Evolutionary conservation across 1,140 invertebrate species (phyloP).

Genomic region (Cecropterus lyciades): DNA sequence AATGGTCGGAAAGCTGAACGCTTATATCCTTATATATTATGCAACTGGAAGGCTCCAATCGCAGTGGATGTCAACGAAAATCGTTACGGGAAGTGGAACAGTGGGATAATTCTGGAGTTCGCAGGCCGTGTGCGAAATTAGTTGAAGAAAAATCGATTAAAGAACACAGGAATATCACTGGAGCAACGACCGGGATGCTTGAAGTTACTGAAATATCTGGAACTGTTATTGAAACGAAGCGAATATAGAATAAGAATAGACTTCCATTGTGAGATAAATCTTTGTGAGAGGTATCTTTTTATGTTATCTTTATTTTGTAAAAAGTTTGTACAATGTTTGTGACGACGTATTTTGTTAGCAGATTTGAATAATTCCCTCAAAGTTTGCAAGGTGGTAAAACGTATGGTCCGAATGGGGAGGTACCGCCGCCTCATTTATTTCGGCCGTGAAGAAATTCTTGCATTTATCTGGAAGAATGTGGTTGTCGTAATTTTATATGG

Average conservation of each 20-base stretch:
- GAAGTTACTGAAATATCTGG: neutral
- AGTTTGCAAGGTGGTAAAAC: no score
- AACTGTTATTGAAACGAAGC: neutral
- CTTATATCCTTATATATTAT: conserved; percentile 78
- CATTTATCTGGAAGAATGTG: no score
- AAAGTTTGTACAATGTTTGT: no score
- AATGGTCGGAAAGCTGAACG: conserved; percentile 61
- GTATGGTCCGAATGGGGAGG: no score
- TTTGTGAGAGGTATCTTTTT: no score
- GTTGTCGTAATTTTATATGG: no score
- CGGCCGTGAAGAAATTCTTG: no score
- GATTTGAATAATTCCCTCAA: no score
- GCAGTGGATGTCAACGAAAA: conserved; percentile 64
- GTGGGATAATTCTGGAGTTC: conserved; percentile 29
- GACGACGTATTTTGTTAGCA: no score
- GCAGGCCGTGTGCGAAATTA: neutral
- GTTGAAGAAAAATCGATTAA: conserved; percentile 13
- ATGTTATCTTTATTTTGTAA: no score
- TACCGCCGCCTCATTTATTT: no score
- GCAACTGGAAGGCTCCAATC: conserved; percentile 66
- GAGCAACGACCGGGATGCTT: neutral
- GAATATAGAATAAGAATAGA: neutral
- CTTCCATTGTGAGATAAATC: no score
- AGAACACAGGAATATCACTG: neutral
- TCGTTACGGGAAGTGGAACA: conserved; percentile 69